phyloP scores from a whole-genome alignment of 1,140 invertebrate species.

The Conus ventricosus region DNA sequence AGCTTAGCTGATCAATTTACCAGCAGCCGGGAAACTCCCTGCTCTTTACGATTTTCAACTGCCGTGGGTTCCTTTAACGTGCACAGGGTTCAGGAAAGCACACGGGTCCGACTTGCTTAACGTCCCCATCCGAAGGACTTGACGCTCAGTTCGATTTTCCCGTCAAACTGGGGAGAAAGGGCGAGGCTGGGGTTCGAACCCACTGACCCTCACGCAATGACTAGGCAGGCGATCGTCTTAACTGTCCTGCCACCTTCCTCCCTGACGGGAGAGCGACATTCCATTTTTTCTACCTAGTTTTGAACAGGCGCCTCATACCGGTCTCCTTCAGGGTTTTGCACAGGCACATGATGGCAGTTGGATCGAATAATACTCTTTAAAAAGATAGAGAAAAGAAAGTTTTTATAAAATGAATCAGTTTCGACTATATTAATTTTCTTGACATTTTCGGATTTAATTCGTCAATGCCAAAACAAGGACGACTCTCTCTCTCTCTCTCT shows the following conservation, averaged over 20 bases:
- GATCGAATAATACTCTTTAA: too few relatives aligned
- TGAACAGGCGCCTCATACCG: too few relatives aligned
- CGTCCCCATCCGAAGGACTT: background rate
- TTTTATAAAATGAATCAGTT: too few relatives aligned
- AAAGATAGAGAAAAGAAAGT: too few relatives aligned
- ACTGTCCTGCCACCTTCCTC: conserved; percentile 1
- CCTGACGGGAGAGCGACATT: background rate
- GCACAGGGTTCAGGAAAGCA: background rate
- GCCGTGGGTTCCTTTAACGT: background rate
- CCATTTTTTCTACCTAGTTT: too few relatives aligned
- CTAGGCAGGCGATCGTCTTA: background rate
- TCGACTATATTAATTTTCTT: too few relatives aligned
- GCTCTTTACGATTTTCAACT: background rate
- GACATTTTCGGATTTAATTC: too few relatives aligned
- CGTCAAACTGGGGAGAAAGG: background rate
- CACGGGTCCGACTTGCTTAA: background rate
- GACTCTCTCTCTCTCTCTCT: too few relatives aligned
- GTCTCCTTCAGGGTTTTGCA: too few relatives aligned
- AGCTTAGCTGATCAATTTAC: too few relatives aligned
- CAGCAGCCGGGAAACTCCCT: background rate
- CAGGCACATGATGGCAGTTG: too few relatives aligned
- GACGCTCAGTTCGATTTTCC: background rate
- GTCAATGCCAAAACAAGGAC: too few relatives aligned
- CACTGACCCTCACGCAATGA: background rate
- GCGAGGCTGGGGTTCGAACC: background rate